Evolutionary conservation across 2,797 vertebrate species (phyloP), one percentile per base, ranked within the genome.

Genomic region (Urophycis tenuis): DNA sequence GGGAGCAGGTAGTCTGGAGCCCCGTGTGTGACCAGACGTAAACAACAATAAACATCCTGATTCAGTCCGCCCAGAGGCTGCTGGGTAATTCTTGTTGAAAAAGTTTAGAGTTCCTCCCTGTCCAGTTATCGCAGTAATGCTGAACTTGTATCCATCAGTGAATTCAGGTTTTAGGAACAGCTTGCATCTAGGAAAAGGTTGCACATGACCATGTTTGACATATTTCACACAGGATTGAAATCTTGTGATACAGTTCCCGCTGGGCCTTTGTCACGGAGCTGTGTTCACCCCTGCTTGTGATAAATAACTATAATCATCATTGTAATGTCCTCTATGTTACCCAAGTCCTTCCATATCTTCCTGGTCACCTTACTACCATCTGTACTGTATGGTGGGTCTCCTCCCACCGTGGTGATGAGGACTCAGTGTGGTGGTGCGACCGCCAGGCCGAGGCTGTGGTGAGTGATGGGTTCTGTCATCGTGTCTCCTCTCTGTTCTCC

Each of bases 21-120:
- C 78, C 11, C 41, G n/a, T 81, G 82, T 83, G 78, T 70, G 77
- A 32, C 35, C 85, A 90, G 89, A 92, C 87, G 84, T 88, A 89
- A 89, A 89, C 85, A 87, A 88, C 73, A 89, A 89, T 75, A 89
- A 89, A 87, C 86, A 67, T 70, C 72, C 32, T 14, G 88, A 83
- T 89, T 88, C 84, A 78, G 79, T 85, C 31, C 76, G 2, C 45
- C 77, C 25, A 75, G 73, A 35, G 78, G 70, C 60, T 25, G 53
- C 25, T 73, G 81, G 49, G 14, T 49, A 79, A 76, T 84, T 71
- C 79, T 73, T 78, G 78, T 80, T 72, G 77, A 77, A 73, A 76
- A n/a, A 1, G 60, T 25, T 12, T 67, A 8, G 31, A 70, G 29
- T 31, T 70, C 67, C 11, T 7, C 67, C 67, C 0, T 32, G 29